Evolutionary conservation across 2,888 invertebrate genomes (phyloP).

Genomic region (Mimas tiliae): DNA sequence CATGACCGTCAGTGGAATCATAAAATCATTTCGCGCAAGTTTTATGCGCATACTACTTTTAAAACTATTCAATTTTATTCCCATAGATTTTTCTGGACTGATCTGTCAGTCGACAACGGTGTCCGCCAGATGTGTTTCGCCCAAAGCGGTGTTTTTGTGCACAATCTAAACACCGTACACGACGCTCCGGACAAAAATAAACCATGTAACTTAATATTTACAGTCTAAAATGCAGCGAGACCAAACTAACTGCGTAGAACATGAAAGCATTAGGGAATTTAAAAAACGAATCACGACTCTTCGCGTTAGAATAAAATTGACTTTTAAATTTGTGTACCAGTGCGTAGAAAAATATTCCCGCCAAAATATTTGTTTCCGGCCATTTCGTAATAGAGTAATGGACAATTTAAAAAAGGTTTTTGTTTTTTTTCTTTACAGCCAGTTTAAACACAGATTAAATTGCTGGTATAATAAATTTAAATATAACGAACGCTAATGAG

Average conservation of each 20-base stretch:
- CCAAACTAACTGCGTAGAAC: conserved; percentile 1
- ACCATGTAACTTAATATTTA: neutral
- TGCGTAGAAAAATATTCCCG: neutral
- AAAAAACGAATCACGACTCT: conserved; percentile 17
- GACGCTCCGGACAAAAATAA: neutral
- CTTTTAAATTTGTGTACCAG: conserved; percentile 14
- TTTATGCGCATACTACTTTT: too few relatives aligned
- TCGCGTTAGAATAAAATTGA: conserved; percentile 14
- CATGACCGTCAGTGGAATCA: too few relatives aligned
- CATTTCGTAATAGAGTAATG: neutral
- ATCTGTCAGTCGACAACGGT: neutral
- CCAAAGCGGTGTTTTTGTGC: conserved; percentile 47
- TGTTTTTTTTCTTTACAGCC: neutral
- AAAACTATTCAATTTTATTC: too few relatives aligned
- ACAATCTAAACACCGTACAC: conserved; percentile 25
- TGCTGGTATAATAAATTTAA: too few relatives aligned
- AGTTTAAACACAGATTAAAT: too few relatives aligned
- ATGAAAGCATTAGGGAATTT: conserved; percentile 15
- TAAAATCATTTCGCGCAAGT: too few relatives aligned
- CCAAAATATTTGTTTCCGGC: neutral
- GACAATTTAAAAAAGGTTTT: neutral
- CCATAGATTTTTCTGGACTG: neutral
- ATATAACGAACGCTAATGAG: neutral
- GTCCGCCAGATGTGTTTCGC: conserved; percentile 48
- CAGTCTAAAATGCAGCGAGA: neutral